Evolutionary conservation across 2,888 invertebrate species (phyloP).

Genomic region (Lasioglossum calceatum): DNA sequence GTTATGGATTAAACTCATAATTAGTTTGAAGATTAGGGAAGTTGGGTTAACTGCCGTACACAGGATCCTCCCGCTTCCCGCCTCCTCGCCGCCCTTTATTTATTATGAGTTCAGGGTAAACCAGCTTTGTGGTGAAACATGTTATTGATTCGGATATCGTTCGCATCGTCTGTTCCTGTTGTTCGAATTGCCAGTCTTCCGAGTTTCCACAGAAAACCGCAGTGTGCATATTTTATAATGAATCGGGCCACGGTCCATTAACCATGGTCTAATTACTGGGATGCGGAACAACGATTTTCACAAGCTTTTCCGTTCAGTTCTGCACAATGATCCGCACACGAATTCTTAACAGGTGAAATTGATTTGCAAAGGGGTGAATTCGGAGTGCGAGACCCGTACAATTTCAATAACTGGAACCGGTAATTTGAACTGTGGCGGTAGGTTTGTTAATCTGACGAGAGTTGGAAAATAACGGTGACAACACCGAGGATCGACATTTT

Average conservation of each 20-base stretch:
- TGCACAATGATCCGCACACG: neutral
- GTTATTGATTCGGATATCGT: conserved; percentile 55
- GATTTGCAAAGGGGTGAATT: no score
- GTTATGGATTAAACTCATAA: conserved; percentile 76
- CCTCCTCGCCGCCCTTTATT: conserved; percentile 34
- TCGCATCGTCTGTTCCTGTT: conserved; percentile 22
- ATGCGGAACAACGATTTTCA: no score
- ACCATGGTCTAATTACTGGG: no score
- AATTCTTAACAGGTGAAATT: no score
- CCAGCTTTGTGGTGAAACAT: conserved; percentile 50
- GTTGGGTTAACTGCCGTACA: conserved; percentile 73
- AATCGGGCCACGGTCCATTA: neutral
- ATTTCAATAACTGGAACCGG: no score
- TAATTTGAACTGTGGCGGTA: no score
- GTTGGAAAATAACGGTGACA: neutral
- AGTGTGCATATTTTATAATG: neutral
- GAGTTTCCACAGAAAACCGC: neutral
- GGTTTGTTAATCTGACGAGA: neutral
- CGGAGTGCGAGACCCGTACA: no score
- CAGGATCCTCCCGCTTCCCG: conserved; percentile 23
- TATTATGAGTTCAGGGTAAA: conserved; percentile 54
- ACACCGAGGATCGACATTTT: neutral
- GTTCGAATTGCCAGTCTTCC: neutral
- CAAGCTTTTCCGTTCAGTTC: neutral
- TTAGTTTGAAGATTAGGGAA: conserved; percentile 79